Evolutionary conservation across 2,113 vertebrate species (phyloP).

Genomic region (Pionites leucogaster): DNA sequence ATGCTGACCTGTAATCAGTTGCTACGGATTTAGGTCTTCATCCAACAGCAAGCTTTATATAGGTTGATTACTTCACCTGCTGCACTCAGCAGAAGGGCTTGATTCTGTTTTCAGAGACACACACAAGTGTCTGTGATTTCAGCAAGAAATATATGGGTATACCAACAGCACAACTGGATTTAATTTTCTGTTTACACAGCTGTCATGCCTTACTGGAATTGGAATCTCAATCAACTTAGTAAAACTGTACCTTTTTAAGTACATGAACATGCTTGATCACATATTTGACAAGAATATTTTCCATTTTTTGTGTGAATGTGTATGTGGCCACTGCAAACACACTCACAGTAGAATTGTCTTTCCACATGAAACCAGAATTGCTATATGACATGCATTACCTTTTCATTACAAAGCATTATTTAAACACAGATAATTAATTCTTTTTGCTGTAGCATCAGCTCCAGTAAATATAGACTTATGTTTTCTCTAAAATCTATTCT

Average conservation of each 20-base stretch:
- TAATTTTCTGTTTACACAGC: not conserved
- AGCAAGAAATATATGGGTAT: not conserved
- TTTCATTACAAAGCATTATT: not conserved
- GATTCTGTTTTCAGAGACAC: not conserved
- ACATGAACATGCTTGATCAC: not conserved
- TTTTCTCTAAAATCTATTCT: not conserved
- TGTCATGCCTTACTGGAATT: not conserved
- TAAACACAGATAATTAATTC: not conserved
- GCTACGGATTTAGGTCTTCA: not conserved
- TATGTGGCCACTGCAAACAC: not conserved
- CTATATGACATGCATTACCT: not conserved
- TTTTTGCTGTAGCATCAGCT: not conserved
- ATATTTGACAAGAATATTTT: not conserved
- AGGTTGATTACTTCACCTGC: slow-evolving; percentile 13
- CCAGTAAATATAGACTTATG: not conserved
- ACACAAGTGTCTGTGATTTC: not conserved
- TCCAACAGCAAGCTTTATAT: not conserved
- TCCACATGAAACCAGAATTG: not conserved
- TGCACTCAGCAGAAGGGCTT: not conserved
- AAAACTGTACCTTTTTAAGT: not conserved
- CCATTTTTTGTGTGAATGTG: not conserved
- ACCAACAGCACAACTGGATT: not conserved
- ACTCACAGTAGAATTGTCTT: not conserved
- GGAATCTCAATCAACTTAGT: not conserved
- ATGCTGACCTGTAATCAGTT: not conserved